These are phyloP conservation scores for Himalopsyche kuldschensis DNA, from an alignment of 2,888 invertebrate species.

Conservation along the genomic window DNA sequence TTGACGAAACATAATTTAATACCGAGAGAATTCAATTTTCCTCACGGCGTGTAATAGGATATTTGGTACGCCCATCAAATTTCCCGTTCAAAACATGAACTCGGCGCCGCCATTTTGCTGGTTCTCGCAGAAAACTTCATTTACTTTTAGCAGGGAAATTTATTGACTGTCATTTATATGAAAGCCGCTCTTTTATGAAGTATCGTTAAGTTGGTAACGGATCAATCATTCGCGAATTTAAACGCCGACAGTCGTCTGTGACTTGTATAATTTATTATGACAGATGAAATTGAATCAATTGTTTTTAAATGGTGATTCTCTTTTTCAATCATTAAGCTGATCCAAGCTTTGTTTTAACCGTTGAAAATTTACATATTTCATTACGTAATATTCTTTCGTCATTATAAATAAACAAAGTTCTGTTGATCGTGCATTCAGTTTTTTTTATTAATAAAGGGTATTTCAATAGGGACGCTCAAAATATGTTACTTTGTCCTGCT, in stretches of 20 bases:
- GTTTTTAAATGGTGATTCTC: too few relatives aligned
- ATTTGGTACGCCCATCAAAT: conserved; percentile 26
- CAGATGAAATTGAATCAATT: too few relatives aligned
- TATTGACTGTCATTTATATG: background rate
- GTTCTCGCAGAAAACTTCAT: background rate
- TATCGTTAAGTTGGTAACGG: background rate
- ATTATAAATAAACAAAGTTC: too few relatives aligned
- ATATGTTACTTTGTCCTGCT: too few relatives aligned
- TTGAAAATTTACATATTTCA: too few relatives aligned
- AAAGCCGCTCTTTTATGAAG: background rate
- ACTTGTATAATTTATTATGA: background rate
- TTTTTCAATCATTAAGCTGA: too few relatives aligned
- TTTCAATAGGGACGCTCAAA: too few relatives aligned
- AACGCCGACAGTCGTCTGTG: background rate
- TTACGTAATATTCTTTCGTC: too few relatives aligned
- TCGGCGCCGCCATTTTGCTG: background rate
- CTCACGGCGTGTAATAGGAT: conserved; percentile 15
- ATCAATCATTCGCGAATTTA: background rate
- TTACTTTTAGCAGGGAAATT: background rate
- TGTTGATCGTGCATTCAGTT: too few relatives aligned
- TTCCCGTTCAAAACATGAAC: conserved; percentile 14
- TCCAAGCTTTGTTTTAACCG: too few relatives aligned
- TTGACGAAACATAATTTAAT: conserved; percentile 7
- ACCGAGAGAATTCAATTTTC: conserved; percentile 21
- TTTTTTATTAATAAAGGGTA: too few relatives aligned